phyloP scores from a whole-genome alignment of 2,888 invertebrate species.

The Drosophila engyochracea region DNA sequence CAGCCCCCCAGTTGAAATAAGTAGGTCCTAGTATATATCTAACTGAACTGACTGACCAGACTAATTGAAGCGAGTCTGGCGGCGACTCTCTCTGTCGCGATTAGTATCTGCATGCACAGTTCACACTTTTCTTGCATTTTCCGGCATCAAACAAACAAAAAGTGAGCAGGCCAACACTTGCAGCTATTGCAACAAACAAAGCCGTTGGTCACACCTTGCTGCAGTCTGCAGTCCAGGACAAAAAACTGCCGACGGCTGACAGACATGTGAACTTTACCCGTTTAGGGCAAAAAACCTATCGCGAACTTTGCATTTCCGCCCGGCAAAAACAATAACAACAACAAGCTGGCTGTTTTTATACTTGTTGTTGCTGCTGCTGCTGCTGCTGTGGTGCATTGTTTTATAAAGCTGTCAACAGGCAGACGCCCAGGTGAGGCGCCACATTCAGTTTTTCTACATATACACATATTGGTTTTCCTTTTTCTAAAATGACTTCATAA shows the following conservation, averaged over 20 bases:
- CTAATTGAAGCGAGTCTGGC: slow-evolving; percentile 76
- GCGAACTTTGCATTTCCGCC: slow-evolving; percentile 72
- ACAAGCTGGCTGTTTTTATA: slow-evolving; percentile 2
- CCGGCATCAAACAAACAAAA: slow-evolving; percentile 48
- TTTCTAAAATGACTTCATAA: slow-evolving; percentile 21
- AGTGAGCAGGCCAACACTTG: slow-evolving; percentile 49
- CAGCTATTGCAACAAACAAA: slow-evolving; percentile 33
- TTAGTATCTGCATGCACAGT: slow-evolving; percentile 81
- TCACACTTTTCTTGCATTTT: slow-evolving; percentile 81
- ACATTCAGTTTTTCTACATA: slow-evolving; percentile 26
- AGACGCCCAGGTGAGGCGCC: slow-evolving; percentile 57
- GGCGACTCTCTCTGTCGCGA: slow-evolving; percentile 40
- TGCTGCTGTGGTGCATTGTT: slow-evolving; percentile 58
- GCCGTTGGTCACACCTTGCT: slow-evolving; percentile 55
- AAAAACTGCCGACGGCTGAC: slow-evolving; percentile 60
- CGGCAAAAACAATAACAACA: slow-evolving; percentile 29
- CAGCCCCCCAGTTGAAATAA: slow-evolving; percentile 46
- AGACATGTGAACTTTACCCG: slow-evolving; percentile 72
- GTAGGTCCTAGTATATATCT: slow-evolving; percentile 21
- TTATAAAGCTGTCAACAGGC: slow-evolving; percentile 58
- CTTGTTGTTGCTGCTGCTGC: slow-evolving; percentile 10
- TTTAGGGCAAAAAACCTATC: slow-evolving; percentile 42
- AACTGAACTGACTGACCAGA: slow-evolving; percentile 65
- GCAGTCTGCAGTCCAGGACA: slow-evolving; percentile 28
- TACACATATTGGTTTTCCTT: not conserved